Evolutionary conservation across 1,140 invertebrate species (phyloP).

Genomic region (Pachypeltis micranthus): DNA sequence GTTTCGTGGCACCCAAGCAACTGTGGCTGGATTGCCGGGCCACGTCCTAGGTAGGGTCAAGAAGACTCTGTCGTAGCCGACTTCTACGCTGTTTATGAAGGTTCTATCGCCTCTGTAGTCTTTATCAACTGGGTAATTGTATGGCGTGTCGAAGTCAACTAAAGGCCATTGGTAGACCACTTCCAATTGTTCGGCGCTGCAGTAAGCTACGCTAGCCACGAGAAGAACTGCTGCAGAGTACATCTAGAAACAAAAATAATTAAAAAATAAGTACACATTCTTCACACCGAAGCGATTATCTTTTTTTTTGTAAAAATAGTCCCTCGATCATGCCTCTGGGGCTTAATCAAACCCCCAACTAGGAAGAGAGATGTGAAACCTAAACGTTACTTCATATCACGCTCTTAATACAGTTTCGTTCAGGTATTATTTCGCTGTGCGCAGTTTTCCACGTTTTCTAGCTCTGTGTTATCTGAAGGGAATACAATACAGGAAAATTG

Average conservation of each 20-base stretch:
- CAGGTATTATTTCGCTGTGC: no score
- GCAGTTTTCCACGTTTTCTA: no score
- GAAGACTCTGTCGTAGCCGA: constrained; percentile 56
- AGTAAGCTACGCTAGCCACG: background rate
- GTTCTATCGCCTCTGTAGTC: constrained; percentile 28
- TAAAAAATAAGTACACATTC: background rate
- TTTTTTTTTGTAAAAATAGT: no score
- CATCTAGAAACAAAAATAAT: no score
- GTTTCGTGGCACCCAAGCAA: constrained; percentile 51
- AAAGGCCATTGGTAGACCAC: constrained; percentile 61
- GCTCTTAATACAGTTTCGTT: no score
- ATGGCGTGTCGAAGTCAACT: constrained; percentile 52
- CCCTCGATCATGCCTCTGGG: no score
- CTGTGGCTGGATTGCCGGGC: constrained; percentile 56
- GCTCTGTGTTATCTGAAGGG: no score
- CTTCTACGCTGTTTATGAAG: constrained; percentile 54
- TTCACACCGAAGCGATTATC: background rate
- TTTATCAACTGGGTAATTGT: constrained; percentile 34
- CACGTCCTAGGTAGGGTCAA: constrained; percentile 55
- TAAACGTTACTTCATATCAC: no score
- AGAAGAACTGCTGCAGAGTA: no score
- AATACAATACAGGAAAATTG: no score
- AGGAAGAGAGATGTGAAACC: no score
- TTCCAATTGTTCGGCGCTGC: constrained; percentile 37
- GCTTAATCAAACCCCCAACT: no score